Percentiles rank a stretch among this genome's conserved stretches.
These are phyloP conservation scores for Drosophila pallidifrons DNA, from an alignment of 1,140 invertebrate genomes.

Conservation along the genomic window DNA sequence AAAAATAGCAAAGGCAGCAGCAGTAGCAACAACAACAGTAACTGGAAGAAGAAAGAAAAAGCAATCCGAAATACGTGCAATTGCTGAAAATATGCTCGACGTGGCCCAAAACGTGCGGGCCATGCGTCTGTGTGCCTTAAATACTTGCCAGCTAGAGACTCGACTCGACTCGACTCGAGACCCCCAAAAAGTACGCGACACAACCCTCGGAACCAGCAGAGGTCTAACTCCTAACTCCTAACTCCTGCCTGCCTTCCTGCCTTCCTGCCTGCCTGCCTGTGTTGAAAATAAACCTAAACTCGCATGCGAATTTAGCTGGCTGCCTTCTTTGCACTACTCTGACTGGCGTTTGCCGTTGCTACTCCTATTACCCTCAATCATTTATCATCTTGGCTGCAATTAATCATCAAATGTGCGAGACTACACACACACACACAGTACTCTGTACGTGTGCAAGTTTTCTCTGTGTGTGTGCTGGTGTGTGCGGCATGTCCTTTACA, in stretches of 20 bases:
- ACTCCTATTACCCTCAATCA: constrained; percentile 78
- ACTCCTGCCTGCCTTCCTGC: background rate
- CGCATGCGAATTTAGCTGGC: background rate
- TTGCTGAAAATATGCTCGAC: constrained; percentile 72
- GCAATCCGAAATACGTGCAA: constrained; percentile 76
- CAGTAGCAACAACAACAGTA: constrained; percentile 37
- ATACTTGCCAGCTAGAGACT: constrained; percentile 38
- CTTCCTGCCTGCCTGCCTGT: background rate
- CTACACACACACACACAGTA: constrained; percentile 45
- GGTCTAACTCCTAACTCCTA: background rate
- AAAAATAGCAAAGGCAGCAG: constrained; percentile 42
- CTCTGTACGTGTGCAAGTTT: constrained; percentile 9
- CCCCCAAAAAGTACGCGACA: constrained; percentile 19
- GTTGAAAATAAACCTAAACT: background rate
- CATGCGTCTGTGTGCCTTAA: constrained; percentile 62
- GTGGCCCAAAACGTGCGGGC: constrained; percentile 62
- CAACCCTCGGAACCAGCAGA: constrained; percentile 1
- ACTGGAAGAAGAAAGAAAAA: constrained; percentile 39
- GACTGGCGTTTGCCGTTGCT: constrained; percentile 56
- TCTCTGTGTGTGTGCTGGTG: constrained; percentile 18
- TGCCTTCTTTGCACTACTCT: constrained; percentile 19
- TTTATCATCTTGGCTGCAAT: constrained; percentile 80
- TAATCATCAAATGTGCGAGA: constrained; percentile 74
- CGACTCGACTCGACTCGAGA: background rate
- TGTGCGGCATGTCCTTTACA: constrained; percentile 56